Evolutionary conservation across 1,140 invertebrate species (phyloP).

Genomic region (Platorchestia sp.): DNA sequence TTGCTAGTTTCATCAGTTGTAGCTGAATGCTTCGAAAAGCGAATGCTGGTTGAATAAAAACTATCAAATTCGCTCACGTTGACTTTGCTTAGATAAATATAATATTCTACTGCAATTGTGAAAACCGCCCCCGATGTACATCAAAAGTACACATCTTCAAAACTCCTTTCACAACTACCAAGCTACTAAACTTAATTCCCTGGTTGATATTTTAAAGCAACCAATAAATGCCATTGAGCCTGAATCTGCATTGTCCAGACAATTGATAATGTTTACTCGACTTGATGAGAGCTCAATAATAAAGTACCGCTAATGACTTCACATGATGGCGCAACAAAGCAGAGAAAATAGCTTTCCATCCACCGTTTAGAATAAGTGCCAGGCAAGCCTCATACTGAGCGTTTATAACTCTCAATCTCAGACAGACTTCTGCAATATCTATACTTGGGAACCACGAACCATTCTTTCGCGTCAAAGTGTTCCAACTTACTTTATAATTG

Average conservation of each 20-base stretch:
- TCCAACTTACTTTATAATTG: neutral
- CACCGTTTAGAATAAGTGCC: neutral
- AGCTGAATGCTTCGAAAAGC: too few relatives aligned
- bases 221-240: neutral
- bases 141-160: neutral
- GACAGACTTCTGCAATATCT: neutral
- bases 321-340: neutral
- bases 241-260: neutral
- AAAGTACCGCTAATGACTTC: neutral
- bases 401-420: neutral
- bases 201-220: neutral
- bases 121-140: too few relatives aligned
- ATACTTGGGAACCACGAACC: neutral
- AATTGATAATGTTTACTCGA: neutral
- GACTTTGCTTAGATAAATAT: too few relatives aligned
- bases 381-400: neutral
- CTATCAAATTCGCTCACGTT: too few relatives aligned
- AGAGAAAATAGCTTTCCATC: neutral
- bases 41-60: too few relatives aligned
- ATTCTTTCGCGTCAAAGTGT: neutral
- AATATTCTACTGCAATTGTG: too few relatives aligned
- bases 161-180: neutral
- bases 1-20: too few relatives aligned
- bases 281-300: neutral
- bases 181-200: neutral